These are phyloP conservation scores for Mesaphorura yosii DNA, from an alignment of 1,140 invertebrate genomes.

Conservation along the genomic window DNA sequence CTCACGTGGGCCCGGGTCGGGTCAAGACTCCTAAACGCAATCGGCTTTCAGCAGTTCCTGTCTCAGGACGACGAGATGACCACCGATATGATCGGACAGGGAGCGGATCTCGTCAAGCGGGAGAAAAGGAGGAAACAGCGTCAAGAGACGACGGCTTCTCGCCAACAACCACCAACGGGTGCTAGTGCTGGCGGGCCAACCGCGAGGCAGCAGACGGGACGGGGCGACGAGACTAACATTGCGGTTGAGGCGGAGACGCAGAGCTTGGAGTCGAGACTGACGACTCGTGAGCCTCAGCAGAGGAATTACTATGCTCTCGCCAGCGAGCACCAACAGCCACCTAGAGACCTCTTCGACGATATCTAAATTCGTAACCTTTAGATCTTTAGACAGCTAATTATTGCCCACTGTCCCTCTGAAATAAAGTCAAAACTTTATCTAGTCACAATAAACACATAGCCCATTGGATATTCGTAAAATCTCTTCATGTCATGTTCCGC, in stretches of 20 bases:
- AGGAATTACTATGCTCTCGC: background rate
- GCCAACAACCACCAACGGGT: too few relatives aligned
- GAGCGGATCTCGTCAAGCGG: slow-evolving; percentile 74
- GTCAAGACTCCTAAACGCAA: slow-evolving; percentile 66
- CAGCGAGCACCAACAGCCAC: slow-evolving; percentile 1
- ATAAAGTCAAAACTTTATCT: too few relatives aligned
- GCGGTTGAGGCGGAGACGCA: background rate
- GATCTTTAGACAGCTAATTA: too few relatives aligned
- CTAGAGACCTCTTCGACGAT: slow-evolving; percentile 20
- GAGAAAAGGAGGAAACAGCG: slow-evolving; percentile 48
- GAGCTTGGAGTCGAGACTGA: background rate
- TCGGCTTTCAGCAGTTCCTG: slow-evolving; percentile 79
- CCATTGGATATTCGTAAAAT: too few relatives aligned
- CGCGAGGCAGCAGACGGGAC: too few relatives aligned
- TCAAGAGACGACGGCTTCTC: too few relatives aligned
- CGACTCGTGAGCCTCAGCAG: background rate
- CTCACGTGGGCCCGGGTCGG: slow-evolving; percentile 94
- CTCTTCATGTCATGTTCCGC: too few relatives aligned
- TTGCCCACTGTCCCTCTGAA: too few relatives aligned
- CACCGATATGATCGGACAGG: slow-evolving; percentile 83
- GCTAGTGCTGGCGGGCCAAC: too few relatives aligned
- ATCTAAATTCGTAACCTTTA: too few relatives aligned
- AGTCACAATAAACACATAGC: too few relatives aligned
- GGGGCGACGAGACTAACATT: background rate
- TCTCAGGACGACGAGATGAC: slow-evolving; percentile 79